Percentiles rank a stretch among this genome's conserved stretches.
Conservation (phyloP, 2,797 vertebrate species). For the Fratercula arctica region DNA sequence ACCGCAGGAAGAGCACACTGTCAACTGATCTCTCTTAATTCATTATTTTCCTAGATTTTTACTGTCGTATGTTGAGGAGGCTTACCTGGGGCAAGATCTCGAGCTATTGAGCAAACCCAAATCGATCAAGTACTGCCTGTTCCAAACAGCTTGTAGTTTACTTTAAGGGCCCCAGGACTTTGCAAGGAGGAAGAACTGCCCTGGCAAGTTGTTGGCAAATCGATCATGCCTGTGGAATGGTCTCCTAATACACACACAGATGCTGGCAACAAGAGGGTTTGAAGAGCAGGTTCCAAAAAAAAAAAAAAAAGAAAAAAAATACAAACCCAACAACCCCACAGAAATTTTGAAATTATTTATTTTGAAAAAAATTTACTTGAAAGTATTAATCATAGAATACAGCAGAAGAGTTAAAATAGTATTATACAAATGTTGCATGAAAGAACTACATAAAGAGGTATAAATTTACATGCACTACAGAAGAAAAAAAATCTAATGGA, state of each 20-base stretch:
- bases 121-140: not conserved
- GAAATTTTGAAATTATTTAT: not conserved
- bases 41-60: not conserved
- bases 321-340: not conserved
- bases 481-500: not conserved
- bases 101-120: not conserved
- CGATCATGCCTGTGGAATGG: fast-evolving
- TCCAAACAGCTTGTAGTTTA: not conserved
- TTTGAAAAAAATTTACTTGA: not conserved
- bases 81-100: not conserved
- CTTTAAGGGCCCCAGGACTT: not conserved
- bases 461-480: not conserved
- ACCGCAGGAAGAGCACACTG: not conserved
- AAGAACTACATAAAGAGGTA: not conserved
- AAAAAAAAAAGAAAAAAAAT: too few species aligned
- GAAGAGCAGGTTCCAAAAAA: not conserved
- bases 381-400: not conserved
- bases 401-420: not conserved
- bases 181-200: not conserved
- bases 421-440: not conserved
- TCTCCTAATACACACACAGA: not conserved
- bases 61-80: not conserved
- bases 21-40: not conserved
- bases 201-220: not conserved
- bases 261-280: not conserved